These are phyloP conservation scores for Rhynchotus rufescens DNA, from an alignment of 2,797 vertebrate species.

Conservation along the genomic window DNA sequence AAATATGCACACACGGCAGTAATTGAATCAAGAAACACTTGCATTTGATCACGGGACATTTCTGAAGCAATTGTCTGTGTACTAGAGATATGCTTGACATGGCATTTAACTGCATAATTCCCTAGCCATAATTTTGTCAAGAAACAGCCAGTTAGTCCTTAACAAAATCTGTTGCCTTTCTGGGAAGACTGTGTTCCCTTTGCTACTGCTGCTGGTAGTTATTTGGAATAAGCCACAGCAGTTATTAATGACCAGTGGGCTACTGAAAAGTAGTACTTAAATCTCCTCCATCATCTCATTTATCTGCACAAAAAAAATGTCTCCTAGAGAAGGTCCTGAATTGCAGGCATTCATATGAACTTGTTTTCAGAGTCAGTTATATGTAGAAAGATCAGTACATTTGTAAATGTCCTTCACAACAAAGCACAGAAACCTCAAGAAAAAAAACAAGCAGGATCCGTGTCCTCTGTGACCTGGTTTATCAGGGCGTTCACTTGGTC, in stretches of 20 bases:
- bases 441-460: background rate
- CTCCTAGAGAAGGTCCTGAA: background rate
- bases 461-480: slow-evolving; percentile 42
- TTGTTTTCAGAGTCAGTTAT: background rate
- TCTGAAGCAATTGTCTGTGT: background rate
- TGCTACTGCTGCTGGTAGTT: background rate
- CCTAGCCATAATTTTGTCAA: background rate
- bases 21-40: background rate
- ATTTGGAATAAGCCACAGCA: background rate
- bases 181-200: background rate
- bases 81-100: background rate
- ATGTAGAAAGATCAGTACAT: background rate
- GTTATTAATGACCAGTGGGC: background rate
- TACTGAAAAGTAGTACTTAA: background rate
- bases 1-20: background rate
- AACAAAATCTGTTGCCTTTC: background rate
- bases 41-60: background rate
- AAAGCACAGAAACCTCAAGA: background rate
- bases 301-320: background rate
- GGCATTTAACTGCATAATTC: background rate
- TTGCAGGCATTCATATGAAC: background rate
- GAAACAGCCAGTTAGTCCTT: background rate
- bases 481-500: slow-evolving; percentile 51
- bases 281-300: background rate
- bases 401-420: background rate